phyloP scores from a whole-genome alignment of 2,113 vertebrate species.

The Ceyx margarethae region DNA sequence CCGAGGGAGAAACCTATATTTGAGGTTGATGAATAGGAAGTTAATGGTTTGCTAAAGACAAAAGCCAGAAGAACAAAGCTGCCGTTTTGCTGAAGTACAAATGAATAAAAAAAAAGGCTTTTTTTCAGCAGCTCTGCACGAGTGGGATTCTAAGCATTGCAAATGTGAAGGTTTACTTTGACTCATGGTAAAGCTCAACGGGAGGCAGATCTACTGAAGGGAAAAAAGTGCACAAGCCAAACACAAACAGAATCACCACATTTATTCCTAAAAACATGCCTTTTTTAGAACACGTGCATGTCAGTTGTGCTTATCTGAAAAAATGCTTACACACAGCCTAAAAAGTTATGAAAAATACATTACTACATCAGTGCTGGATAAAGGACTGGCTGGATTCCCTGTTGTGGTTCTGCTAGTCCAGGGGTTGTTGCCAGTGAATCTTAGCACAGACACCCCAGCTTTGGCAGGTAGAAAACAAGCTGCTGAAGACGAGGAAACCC shows the following conservation, averaged over 20 bases:
- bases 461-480: background rate
- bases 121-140: background rate
- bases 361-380: background rate
- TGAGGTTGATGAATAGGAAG: background rate
- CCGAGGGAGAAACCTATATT: background rate
- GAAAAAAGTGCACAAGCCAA: background rate
- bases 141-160: background rate
- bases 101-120: background rate
- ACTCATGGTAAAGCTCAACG: background rate
- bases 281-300: background rate
- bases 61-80: conserved; percentile 1
- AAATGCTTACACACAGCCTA: background rate
- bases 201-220: background rate
- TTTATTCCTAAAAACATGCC: background rate
- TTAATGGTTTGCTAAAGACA: background rate
- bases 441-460: background rate
- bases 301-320: background rate
- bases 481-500: background rate
- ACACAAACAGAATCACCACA: background rate
- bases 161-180: background rate
- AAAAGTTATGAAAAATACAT: background rate
- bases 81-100: background rate
- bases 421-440: background rate
- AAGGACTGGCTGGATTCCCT: background rate
- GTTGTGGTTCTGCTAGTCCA: background rate